A percentile compares a stretch with the other conserved stretches of the same genome.
Evolutionary conservation across 1,140 invertebrate species (phyloP).

Genomic region (Macrobrachium rosenbergii): DNA sequence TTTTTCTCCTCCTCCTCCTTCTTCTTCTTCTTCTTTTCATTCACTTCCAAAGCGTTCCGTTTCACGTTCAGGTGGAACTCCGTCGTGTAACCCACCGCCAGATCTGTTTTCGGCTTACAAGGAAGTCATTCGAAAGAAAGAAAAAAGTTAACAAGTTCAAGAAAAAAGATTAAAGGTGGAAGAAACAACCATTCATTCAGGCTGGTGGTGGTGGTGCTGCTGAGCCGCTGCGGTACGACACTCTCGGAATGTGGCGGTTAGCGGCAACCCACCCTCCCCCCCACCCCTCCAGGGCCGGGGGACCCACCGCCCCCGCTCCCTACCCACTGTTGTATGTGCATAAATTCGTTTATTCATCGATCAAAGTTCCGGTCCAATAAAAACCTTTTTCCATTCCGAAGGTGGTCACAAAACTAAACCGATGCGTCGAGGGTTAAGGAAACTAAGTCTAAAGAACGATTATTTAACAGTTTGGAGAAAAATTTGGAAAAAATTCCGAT

Average conservation of each 20-base stretch:
- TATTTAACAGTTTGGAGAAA: too few species aligned
- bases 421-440: too few species aligned
- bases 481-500: conserved; percentile 31
- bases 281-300: neutral
- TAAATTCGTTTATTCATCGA: conserved; percentile 39
- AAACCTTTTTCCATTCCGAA: too few species aligned
- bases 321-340: conserved; percentile 6
- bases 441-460: too few species aligned
- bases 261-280: conserved; percentile 1
- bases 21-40: too few species aligned
- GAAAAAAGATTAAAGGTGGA: conserved; percentile 5
- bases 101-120: too few species aligned
- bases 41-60: too few species aligned
- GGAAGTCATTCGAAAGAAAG: neutral
- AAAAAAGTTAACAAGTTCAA: conserved; percentile 1
- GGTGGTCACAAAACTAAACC: too few species aligned
- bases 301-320: neutral
- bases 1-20: too few species aligned
- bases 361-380: neutral
- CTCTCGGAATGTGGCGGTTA: conserved; percentile 44
- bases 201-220: neutral
- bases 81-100: too few species aligned
- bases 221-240: conserved; percentile 46
- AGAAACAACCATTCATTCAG: conserved; percentile 59
- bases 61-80: too few species aligned